These are phyloP conservation scores for Callopanchax toddi DNA, from an alignment of 2,113 vertebrate genomes.

Conservation along the genomic window DNA sequence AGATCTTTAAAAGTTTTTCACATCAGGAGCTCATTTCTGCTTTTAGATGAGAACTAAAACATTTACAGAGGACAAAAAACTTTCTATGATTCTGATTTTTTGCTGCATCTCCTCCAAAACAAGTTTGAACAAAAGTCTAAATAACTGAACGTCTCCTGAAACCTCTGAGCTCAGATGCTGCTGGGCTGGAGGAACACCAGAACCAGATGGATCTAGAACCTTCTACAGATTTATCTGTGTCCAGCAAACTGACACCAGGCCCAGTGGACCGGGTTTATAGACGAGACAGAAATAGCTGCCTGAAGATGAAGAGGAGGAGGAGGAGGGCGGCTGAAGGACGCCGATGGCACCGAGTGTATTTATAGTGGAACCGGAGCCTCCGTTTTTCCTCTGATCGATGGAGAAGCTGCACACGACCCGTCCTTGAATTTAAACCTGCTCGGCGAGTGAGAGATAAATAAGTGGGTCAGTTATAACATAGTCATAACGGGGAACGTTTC, in stretches of 20 bases:
- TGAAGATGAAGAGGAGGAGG: constrained; percentile 29
- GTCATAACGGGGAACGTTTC: neutral
- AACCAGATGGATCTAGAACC: too few species aligned
- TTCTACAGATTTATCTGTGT: neutral
- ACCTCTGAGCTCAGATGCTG: too few species aligned
- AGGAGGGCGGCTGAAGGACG: constrained; percentile 42
- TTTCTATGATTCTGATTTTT: too few species aligned
- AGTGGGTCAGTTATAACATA: constrained; percentile 39
- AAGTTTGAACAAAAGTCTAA: too few species aligned
- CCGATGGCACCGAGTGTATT: constrained; percentile 55
- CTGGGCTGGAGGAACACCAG: too few species aligned
- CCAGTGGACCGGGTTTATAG: constrained; percentile 56
- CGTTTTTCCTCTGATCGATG: constrained; percentile 59
- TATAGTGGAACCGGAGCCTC: constrained; percentile 63
- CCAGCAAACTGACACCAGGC: constrained; percentile 48
- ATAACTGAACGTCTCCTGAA: too few species aligned
- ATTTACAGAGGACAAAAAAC: too few species aligned
- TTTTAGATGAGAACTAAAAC: too few species aligned
- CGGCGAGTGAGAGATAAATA: neutral
- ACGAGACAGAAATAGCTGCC: constrained; percentile 66
- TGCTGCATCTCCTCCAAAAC: too few species aligned
- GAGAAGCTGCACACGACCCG: constrained; percentile 22
- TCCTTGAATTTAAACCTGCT: too few species aligned
- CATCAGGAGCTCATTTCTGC: too few species aligned
- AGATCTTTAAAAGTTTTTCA: too few species aligned